These are phyloP conservation scores for Pseudococcus longispinus DNA, from an alignment of 2,888 invertebrate genomes.

Conservation along the genomic window DNA sequence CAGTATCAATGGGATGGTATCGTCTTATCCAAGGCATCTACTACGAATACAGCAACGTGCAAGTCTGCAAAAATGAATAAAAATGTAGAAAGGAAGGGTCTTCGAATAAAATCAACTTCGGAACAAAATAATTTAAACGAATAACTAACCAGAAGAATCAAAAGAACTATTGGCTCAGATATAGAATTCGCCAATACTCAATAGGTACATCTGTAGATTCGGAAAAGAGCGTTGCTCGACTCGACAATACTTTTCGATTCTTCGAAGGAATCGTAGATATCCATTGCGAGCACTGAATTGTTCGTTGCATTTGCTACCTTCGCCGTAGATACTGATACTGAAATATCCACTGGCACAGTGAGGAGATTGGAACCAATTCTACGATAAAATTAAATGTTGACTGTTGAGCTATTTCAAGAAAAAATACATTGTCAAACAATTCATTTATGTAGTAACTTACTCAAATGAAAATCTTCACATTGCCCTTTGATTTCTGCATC, in stretches of 20 bases:
- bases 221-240: slow-evolving; percentile 62
- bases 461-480: slow-evolving; percentile 98
- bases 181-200: slow-evolving; percentile 59
- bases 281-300: slow-evolving; percentile 98
- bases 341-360: slow-evolving; percentile 98
- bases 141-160: slow-evolving; percentile 49
- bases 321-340: slow-evolving; percentile 96
- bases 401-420: neutral
- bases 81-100: neutral
- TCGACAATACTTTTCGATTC: slow-evolving; percentile 76
- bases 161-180: slow-evolving; percentile 56
- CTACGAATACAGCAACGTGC: slow-evolving; percentile 99
- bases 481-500: slow-evolving; percentile 99
- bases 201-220: slow-evolving; percentile 60
- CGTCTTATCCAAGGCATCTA: slow-evolving; percentile 97
- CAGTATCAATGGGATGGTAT: slow-evolving; percentile 99
- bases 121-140: neutral
- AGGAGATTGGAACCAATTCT: slow-evolving; percentile 80
- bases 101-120: neutral
- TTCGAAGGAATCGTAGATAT: slow-evolving; percentile 93
- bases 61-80: slow-evolving; percentile 70
- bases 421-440: neutral
- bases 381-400: neutral
- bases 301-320: slow-evolving; percentile 75
- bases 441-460: slow-evolving; percentile 80